These are phyloP conservation scores for Rissa tridactyla DNA, from an alignment of 2,113 vertebrate genomes.

Conservation along the genomic window DNA sequence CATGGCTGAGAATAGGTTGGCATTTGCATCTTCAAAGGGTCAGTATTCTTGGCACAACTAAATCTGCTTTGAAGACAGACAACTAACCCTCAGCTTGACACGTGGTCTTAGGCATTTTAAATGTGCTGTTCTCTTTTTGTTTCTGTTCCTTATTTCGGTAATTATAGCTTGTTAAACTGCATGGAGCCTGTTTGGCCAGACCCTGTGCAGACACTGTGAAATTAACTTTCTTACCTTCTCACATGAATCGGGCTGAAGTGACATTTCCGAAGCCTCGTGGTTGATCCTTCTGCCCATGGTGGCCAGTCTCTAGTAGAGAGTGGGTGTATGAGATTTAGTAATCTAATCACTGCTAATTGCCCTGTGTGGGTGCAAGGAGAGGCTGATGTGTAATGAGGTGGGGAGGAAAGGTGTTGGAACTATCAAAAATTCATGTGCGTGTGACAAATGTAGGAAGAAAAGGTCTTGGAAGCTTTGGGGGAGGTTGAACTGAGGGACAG, in stretches of 20 bases:
- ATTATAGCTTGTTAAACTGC: slow-evolving; percentile 73
- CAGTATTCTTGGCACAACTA: slow-evolving; percentile 47
- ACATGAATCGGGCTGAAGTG: slow-evolving; percentile 57
- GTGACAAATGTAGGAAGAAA: neutral
- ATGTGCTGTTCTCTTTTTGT: slow-evolving; percentile 9
- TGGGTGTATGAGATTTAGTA: neutral
- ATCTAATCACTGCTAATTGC: neutral
- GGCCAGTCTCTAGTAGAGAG: neutral
- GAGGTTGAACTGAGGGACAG: neutral
- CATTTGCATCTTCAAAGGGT: slow-evolving; percentile 32
- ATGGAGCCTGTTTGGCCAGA: slow-evolving; percentile 54
- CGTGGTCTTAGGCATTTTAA: neutral
- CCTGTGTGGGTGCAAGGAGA: neutral
- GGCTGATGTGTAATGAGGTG: neutral
- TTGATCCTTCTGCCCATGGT: neutral
- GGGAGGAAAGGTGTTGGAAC: neutral
- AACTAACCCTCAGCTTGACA: slow-evolving; percentile 32
- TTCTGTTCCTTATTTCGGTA: slow-evolving; percentile 54
- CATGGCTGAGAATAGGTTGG: neutral
- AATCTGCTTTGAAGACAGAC: slow-evolving; percentile 14
- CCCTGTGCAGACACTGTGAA: slow-evolving; percentile 85
- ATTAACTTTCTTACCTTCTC: slow-evolving; percentile 78
- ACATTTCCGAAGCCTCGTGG: slow-evolving; percentile 5
- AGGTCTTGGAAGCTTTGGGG: neutral
- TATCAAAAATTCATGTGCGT: neutral